Conservation (phyloP, 2,113 vertebrate genomes). For the Crotalus helleri region DNA sequence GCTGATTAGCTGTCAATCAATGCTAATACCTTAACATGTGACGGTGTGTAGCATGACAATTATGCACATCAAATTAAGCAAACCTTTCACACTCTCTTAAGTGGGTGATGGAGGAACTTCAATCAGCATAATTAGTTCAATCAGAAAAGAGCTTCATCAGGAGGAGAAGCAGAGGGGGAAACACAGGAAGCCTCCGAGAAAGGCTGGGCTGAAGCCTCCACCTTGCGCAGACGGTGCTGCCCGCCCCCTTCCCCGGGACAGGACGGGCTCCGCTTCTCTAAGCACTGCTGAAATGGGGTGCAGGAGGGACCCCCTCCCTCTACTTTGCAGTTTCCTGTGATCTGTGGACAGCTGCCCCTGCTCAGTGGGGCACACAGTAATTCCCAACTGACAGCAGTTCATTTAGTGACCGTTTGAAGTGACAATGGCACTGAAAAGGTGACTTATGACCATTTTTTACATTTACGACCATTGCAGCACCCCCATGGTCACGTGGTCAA, state of each 20-base stretch:
- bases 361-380: background rate
- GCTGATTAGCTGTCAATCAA: slow-evolving; percentile 89
- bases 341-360: background rate
- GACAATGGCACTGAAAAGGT: background rate
- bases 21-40: slow-evolving; percentile 80
- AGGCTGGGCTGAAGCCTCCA: background rate
- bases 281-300: background rate
- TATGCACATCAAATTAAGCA: slow-evolving; percentile 83
- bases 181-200: background rate
- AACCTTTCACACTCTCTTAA: slow-evolving; percentile 71
- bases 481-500: background rate
- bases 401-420: background rate
- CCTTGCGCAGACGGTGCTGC: background rate
- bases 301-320: background rate
- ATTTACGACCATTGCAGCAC: background rate
- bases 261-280: too few species aligned
- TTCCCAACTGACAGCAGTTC: background rate
- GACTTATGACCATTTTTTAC: background rate
- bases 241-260: background rate
- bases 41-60: slow-evolving; percentile 88
- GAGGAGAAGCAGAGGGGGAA: slow-evolving; percentile 34
- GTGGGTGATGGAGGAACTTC: slow-evolving; percentile 72
- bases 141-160: slow-evolving; percentile 77
- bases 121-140: slow-evolving; percentile 90
- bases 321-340: background rate